Base-by-base conservation (phyloP, 2,888 invertebrate species). In the Dyspetes luteomarginatus region DNA sequence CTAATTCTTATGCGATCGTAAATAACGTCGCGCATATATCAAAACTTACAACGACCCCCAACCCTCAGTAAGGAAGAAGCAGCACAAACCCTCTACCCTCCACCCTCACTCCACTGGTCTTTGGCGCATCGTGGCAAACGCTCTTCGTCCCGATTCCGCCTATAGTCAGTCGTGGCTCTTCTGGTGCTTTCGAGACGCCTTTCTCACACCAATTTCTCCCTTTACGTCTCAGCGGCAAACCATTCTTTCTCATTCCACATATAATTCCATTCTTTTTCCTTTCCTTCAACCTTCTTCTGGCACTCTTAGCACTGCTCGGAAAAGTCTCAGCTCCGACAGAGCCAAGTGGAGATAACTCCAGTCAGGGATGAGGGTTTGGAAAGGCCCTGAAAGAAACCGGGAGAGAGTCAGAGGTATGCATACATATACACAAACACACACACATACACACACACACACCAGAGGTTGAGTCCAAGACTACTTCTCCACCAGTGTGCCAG, bases 1-100 rank as follows among this genome's bases (percentile, higher is more conserved):
- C 89, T 90, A 90, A 90, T 90, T 90, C 90, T 90, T 90, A 90
- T 90, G 90, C 90, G 90, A 90, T 90, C 90, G 88, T 90, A 90
- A 90, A 90, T 90, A 90, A 90, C 86, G 86, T 88, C 87, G 87
- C 87, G 89, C 90, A 89, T 90, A 90, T 89, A 90, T 90, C 90
- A 90, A 89, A 89, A 89, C 89, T 90, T 90, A 88, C 87, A 89
- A 84, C 84, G 86, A 85, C 83, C 83, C 76, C 81, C 83, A 85
- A 86, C 78, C 83, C 85, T 83, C 67, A 71, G 41, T 68, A 43
- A 73, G 50, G 73, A 55, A 58, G 48, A 55, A 36, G 56, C 48
- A 58, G 45, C 65, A 69, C 83, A 77, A 77, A 82, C 84, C 72
- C 79, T 83, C 50, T 55, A 28, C 58, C 5, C 36, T 36, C 2